phyloP scores from a whole-genome alignment of 2,888 invertebrate species.

The Kryphioiulus occultus region DNA sequence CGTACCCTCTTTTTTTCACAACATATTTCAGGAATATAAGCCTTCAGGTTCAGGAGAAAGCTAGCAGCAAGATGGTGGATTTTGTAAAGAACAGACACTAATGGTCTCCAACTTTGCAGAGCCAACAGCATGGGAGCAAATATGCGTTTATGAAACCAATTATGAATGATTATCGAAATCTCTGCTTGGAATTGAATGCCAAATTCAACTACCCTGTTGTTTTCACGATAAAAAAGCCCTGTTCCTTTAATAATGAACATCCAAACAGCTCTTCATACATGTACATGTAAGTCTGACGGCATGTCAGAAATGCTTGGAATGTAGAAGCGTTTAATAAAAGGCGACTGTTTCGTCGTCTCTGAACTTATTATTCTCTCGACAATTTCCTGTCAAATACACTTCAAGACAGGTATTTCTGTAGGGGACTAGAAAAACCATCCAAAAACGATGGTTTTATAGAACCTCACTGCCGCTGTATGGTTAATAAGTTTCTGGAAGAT shows the following conservation, averaged over 20 bases:
- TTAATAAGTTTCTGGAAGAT: too few relatives aligned
- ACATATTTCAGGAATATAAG: neutral
- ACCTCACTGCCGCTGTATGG: too few relatives aligned
- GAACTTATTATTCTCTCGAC: neutral
- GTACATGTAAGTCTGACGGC: too few relatives aligned
- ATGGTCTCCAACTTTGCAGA: neutral
- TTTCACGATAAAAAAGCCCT: too few relatives aligned
- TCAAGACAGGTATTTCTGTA: neutral
- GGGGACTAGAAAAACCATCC: too few relatives aligned
- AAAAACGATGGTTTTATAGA: too few relatives aligned
- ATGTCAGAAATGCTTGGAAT: neutral
- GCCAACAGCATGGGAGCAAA: neutral
- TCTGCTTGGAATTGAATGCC: neutral
- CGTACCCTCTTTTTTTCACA: neutral
- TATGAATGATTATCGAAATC: neutral
- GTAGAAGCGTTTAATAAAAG: neutral
- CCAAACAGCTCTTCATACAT: neutral
- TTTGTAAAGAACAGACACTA: neutral
- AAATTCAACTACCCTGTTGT: too few relatives aligned
- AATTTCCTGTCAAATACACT: neutral
- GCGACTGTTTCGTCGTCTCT: neutral
- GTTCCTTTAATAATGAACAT: neutral
- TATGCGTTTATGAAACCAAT: neutral
- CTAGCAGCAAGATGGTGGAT: neutral
- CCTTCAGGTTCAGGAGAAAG: neutral